Evolutionary conservation across 2,113 vertebrate genomes (phyloP), one percentile per base, ranked within the genome.

Genomic region (Oxyura jamaicensis): DNA sequence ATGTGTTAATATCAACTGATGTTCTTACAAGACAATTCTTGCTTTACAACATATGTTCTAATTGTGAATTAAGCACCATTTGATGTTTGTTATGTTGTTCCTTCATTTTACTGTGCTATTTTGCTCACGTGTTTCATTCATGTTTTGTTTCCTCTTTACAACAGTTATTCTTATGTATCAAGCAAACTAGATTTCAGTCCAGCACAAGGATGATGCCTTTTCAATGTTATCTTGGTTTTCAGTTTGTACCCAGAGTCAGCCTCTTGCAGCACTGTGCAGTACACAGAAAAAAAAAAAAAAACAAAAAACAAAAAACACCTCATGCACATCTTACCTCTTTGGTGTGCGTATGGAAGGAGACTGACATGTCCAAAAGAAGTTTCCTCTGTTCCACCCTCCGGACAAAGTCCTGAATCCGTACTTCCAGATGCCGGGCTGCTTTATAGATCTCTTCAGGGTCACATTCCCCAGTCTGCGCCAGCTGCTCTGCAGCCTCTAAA

Each of bases 391-490:
- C 99, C 59, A 99, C 99, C 29, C 99, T 98, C 42, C 99, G 98
- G 63, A 99, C 99, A 63, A 99, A 99, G 97, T 99, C 99, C 96
- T 99, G 99, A 97, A 99, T 99, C 73, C 99, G 98, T 90, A 99
- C 99, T 96, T 99, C 99, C 96, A 99, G 98, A 98, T 99, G 99
- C n/a, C 99, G 96, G 4, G 99, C 99, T 20, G 99, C 99, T 97
- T 99, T 99, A 98, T 99, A 99, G 98, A 99, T 99, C 96, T 99
- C 99, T 97, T 99, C 99, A 1, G 99, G 99, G 97, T 99, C 99
- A 84, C 99, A 99, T 97, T 99, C 99, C 53, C 99, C 99, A 0
- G 99, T 99, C 97, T 99, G 99, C 68, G 99, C 99, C 97, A 99
- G 94, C 98, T 99, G 99, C 95, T 99, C 99, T 0, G 99, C 99